These are phyloP conservation scores for Lophius piscatorius DNA, from an alignment of 2,113 vertebrate species.

Conservation along the genomic window DNA sequence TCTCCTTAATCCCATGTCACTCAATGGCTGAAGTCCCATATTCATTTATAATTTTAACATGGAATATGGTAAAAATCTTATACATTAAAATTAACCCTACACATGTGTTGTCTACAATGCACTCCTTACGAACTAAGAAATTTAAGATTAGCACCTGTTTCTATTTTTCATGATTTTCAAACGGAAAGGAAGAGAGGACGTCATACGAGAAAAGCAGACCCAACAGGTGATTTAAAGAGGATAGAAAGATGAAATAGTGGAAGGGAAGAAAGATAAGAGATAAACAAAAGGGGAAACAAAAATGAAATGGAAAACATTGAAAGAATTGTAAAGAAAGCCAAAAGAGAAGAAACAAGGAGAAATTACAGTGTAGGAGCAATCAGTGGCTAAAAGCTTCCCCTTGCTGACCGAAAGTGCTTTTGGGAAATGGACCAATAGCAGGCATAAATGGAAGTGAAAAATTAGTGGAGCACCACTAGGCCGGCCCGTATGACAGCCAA, in stretches of 20 bases:
- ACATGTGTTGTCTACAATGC: neutral
- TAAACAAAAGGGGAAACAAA: constrained; percentile 5
- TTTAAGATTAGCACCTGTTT: neutral
- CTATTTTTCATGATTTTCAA: neutral
- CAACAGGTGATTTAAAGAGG: neutral
- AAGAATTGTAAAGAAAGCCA: constrained; percentile 35
- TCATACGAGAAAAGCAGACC: neutral
- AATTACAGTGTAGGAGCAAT: constrained; percentile 72
- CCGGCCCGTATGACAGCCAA: constrained; percentile 54
- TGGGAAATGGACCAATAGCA: constrained; percentile 61
- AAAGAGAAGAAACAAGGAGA: constrained; percentile 63
- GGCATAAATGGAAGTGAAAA: constrained; percentile 71
- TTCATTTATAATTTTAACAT: constrained; percentile 9
- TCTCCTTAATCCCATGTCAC: constrained; percentile 22
- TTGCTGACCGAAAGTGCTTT: constrained; percentile 76
- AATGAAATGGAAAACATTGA: constrained; percentile 18
- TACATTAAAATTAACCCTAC: no score
- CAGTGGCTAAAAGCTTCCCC: constrained; percentile 76
- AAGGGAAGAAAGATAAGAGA: neutral
- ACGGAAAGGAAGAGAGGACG: neutral
- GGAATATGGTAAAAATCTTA: no score
- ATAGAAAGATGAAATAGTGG: constrained; percentile 6
- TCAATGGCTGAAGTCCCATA: constrained; percentile 7
- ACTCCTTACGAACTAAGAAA: neutral
- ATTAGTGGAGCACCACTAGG: constrained; percentile 62